Evolutionary conservation across 2,888 invertebrate genomes (phyloP).

Genomic region (Agrochola lychnidis): DNA sequence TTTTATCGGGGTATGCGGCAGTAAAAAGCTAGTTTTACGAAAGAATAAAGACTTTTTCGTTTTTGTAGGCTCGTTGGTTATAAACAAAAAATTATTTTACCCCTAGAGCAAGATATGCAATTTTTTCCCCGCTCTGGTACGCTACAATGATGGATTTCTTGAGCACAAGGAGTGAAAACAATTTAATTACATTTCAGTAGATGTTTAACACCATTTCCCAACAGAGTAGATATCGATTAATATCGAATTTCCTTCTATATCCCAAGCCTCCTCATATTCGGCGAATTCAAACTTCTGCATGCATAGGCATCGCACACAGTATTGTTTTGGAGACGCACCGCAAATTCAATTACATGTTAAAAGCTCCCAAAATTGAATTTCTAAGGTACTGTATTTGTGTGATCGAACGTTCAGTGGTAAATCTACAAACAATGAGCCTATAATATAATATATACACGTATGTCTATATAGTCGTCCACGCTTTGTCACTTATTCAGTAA

Average conservation of each 20-base stretch:
- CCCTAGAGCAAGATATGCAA: no score
- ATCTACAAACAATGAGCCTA: constrained; percentile 31
- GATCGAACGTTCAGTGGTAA: constrained; percentile 48
- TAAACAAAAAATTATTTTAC: no score
- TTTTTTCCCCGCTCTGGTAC: no score
- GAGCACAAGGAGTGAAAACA: no score
- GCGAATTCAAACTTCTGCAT: constrained; percentile 12
- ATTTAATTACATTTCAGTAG: no score
- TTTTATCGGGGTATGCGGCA: no score
- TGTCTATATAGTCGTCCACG: not conserved
- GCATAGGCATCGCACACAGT: constrained; percentile 17
- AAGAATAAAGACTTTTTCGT: no score
- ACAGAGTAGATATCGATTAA: no score
- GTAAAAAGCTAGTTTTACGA: no score
- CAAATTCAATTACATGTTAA: constrained; percentile 70
- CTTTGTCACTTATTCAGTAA: constrained; percentile 32
- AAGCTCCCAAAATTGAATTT: constrained; percentile 70
- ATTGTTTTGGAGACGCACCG: constrained; percentile 58
- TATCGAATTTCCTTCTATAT: not conserved
- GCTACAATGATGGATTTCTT: no score
- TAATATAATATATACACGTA: not conserved
- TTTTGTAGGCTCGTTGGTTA: no score
- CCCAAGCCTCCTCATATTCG: not conserved
- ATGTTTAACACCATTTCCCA: no score
- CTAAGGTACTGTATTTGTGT: constrained; percentile 52